Conservation (phyloP, 2,797 vertebrate species). For the Channallabes apus region DNA sequence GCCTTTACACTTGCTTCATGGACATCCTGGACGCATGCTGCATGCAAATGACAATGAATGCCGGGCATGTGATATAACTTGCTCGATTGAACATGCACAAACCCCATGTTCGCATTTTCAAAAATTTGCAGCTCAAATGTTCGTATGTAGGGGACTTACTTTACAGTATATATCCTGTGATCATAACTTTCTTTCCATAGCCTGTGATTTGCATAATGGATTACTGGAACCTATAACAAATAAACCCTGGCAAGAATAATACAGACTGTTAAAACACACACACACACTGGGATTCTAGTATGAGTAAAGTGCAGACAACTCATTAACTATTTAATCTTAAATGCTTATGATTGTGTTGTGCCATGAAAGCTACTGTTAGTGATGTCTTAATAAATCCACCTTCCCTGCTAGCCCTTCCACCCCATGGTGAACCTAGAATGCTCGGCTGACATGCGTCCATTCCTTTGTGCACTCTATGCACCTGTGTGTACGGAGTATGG, state of each 20-base stretch:
- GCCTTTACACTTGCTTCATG: no score
- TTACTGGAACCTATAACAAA: background rate
- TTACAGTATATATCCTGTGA: no score
- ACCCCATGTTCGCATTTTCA: no score
- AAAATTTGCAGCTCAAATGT: no score
- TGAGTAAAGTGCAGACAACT: constrained; percentile 36
- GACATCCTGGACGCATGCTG: no score
- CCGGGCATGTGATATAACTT: no score
- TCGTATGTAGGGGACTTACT: no score
- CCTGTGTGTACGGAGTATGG: constrained; percentile 86
- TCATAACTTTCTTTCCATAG: background rate
- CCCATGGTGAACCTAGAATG: constrained; percentile 89
- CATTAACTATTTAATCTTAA: background rate
- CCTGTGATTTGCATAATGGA: background rate
- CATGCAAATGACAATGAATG: no score
- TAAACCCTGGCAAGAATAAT: constrained; percentile 14
- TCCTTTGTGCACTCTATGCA: constrained; percentile 84
- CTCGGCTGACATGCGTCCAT: constrained; percentile 80
- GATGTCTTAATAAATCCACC: background rate
- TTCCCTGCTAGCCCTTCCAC: constrained; percentile 79
- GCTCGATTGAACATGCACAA: no score
- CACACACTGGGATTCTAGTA: constrained; percentile 54
- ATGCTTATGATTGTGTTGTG: background rate
- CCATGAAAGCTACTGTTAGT: background rate
- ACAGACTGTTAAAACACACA: background rate